Conservation (phyloP, 2,888 invertebrate genomes). For the Chalcis sispes region DNA sequence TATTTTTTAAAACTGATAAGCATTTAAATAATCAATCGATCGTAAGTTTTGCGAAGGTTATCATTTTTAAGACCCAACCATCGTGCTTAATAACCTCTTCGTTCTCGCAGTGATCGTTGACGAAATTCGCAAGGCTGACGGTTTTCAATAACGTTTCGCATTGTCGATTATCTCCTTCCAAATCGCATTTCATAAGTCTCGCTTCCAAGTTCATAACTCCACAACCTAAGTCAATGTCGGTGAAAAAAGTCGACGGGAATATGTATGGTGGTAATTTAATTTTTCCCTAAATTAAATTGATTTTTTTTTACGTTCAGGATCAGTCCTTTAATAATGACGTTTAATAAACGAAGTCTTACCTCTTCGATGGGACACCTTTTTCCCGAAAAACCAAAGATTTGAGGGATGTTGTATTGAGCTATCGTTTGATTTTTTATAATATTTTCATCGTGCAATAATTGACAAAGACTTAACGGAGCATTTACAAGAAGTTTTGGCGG, state of each 20-base stretch:
- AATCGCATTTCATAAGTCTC: conserved; percentile 60
- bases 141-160: conserved; percentile 42
- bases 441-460: conserved; percentile 52
- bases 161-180: conserved; percentile 22
- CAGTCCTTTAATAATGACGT: too few relatives aligned
- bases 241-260: conserved; percentile 55
- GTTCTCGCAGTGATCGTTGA: conserved; percentile 25
- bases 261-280: conserved; percentile 57
- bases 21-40: too few relatives aligned
- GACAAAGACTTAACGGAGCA: conserved; percentile 59
- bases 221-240: conserved; percentile 61
- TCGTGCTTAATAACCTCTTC: background rate
- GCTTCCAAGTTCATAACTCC: conserved; percentile 59
- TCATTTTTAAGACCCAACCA: conserved; percentile 13
- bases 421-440: conserved; percentile 7
- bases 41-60: too few relatives aligned
- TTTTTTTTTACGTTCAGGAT: too few relatives aligned
- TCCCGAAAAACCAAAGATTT: conserved; percentile 56
- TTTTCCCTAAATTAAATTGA: conserved; percentile 54
- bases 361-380: conserved; percentile 58
- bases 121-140: conserved; percentile 6
- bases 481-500: conserved; percentile 56
- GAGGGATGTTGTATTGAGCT: conserved; percentile 56
- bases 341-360: too few relatives aligned
- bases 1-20: too few relatives aligned